A percentile compares a stretch with the other conserved stretches of the same genome.
Conservation (phyloP, 2,113 vertebrate species). For the Raja brachyura region DNA sequence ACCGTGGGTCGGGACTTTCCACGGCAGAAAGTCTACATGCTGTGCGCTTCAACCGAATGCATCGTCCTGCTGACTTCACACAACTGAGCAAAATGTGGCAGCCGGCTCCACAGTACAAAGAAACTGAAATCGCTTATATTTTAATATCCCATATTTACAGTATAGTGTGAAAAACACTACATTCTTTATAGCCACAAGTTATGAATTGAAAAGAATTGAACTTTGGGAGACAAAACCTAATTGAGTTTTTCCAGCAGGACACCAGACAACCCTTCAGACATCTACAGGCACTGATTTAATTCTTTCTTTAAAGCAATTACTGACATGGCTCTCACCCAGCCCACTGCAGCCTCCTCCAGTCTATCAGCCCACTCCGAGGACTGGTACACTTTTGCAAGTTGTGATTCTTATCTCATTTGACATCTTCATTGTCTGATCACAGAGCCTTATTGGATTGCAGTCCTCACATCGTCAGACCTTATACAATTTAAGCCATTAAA, state of each 20-base stretch:
- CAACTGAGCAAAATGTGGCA: not conserved
- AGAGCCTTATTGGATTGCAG: not conserved
- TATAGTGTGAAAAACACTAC: not conserved
- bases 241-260: not conserved
- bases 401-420: not conserved
- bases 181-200: not conserved
- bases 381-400: not conserved
- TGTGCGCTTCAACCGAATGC: too few relatives aligned
- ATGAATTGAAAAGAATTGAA: not conserved
- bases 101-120: not conserved
- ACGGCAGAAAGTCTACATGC: not conserved
- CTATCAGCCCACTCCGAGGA: not conserved
- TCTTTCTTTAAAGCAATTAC: not conserved
- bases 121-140: not conserved
- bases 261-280: not conserved
- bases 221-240: not conserved
- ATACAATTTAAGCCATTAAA: not conserved
- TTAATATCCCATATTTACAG: not conserved
- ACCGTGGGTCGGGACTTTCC: not conserved
- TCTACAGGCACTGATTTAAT: not conserved
- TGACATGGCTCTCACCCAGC: not conserved
- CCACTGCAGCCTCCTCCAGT: not conserved
- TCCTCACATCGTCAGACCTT: not conserved
- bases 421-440: not conserved
- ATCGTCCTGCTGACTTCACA: too few relatives aligned